phyloP scores from a whole-genome alignment of 2,113 vertebrate genomes.

The Progne subis region DNA sequence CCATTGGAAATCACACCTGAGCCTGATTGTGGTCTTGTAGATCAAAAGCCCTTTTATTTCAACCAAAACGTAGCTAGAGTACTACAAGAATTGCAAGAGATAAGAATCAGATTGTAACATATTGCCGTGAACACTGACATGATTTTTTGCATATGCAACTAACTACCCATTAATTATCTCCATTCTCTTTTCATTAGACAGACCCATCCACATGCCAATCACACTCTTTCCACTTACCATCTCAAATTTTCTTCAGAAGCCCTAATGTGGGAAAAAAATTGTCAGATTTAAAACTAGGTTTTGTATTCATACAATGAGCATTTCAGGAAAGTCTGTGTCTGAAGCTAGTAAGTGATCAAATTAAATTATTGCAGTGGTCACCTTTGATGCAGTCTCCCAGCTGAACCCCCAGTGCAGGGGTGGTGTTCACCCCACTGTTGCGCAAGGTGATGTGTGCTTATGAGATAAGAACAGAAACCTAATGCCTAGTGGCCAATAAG shows the following conservation, averaged over 20 bases:
- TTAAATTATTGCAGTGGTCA: neutral
- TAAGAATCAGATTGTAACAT: neutral
- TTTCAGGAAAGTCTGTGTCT: neutral
- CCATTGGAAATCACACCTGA: neutral
- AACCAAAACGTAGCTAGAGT: neutral
- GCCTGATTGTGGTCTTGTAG: neutral
- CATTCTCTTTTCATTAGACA: neutral
- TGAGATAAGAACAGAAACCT: neutral
- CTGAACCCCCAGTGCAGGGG: neutral
- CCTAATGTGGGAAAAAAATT: neutral
- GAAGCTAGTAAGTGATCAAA: neutral
- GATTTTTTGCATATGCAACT: neutral
- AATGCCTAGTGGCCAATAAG: neutral
- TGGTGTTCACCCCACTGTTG: neutral
- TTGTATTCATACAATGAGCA: neutral
- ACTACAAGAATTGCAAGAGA: neutral
- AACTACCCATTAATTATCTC: neutral
- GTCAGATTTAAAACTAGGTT: neutral
- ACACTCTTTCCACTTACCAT: neutral
- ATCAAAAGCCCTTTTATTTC: neutral
- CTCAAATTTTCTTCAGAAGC: neutral
- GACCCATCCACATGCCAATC: neutral
- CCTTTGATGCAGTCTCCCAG: neutral
- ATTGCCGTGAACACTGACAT: neutral
- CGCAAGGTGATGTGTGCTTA: rapidly evolving